A percentile compares a stretch with the other conserved stretches of the same genome.
phyloP scores from a whole-genome alignment of 2,113 vertebrate genomes.

The Struthidea cinerea region DNA sequence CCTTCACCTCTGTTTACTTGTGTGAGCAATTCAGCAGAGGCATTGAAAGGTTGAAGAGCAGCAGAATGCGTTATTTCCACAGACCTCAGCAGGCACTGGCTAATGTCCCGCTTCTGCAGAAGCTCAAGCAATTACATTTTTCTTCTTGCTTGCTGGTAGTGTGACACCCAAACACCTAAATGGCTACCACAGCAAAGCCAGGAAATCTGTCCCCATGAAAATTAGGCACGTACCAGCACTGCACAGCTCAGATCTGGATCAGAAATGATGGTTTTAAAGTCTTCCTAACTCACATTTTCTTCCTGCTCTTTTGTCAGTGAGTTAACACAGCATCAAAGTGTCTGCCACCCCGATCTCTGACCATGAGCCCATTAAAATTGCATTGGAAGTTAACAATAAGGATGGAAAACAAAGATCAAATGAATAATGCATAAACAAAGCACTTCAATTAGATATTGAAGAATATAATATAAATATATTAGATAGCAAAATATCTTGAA shows the following conservation, averaged over 20 bases:
- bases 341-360: constrained; percentile 36
- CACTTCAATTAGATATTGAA: constrained; percentile 46
- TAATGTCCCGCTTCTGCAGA: not conserved
- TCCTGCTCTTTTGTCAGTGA: not conserved
- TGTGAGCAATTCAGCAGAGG: not conserved
- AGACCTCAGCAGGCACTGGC: not conserved
- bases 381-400: constrained; percentile 49
- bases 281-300: not conserved
- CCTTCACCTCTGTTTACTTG: not conserved
- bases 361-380: constrained; percentile 54
- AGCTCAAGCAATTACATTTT: not conserved
- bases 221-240: not conserved
- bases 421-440: constrained; percentile 61
- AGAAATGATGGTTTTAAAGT: not conserved
- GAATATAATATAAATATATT: constrained; percentile 57
- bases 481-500: constrained; percentile 34
- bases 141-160: not conserved
- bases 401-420: constrained; percentile 52
- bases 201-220: not conserved
- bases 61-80: not conserved
- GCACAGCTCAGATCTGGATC: not conserved
- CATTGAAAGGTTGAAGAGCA: not conserved
- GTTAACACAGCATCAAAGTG: not conserved
- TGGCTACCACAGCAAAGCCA: not conserved
- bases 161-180: not conserved